phyloP scores from a whole-genome alignment of 2,797 vertebrate species.

The Chaetophractus vellerosus region DNA sequence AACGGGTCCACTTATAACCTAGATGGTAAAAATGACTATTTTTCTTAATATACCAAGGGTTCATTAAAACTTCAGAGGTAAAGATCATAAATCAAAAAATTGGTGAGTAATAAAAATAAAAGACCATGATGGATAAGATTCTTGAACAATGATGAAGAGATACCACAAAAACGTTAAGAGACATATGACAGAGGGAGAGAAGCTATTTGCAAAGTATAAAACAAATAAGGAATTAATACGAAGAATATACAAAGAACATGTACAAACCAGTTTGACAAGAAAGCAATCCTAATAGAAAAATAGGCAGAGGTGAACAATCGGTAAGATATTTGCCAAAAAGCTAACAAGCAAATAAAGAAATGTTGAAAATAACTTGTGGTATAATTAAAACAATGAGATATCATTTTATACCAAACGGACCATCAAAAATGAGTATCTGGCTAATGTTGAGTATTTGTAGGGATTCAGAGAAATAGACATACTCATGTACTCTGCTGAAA shows the following conservation, averaged over 20 bases:
- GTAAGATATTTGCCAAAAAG: not conserved
- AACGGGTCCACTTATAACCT: not conserved
- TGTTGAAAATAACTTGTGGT: slow-evolving; percentile 16
- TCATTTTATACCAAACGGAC: not conserved
- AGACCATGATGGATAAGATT: not conserved
- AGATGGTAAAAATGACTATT: not conserved
- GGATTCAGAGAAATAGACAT: not conserved
- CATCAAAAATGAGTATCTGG: slow-evolving; percentile 2
- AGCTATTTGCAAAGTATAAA: not conserved
- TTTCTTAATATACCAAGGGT: not conserved
- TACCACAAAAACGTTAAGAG: not conserved
- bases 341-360: slow-evolving; percentile 13
- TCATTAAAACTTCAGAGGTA: not conserved
- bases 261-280: slow-evolving; percentile 6
- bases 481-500: slow-evolving; percentile 15
- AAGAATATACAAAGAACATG: not conserved
- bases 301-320: not conserved
- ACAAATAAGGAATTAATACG: not conserved
- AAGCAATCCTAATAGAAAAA: not conserved
- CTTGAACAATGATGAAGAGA: not conserved
- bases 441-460: not conserved
- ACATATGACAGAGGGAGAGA: not conserved
- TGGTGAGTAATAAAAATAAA: not conserved
- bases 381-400: not conserved
- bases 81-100: not conserved